Evolutionary conservation across 2,113 vertebrate species (phyloP), one percentile per base, ranked within the genome.

Genomic region (Micronycteris hirsuta): DNA sequence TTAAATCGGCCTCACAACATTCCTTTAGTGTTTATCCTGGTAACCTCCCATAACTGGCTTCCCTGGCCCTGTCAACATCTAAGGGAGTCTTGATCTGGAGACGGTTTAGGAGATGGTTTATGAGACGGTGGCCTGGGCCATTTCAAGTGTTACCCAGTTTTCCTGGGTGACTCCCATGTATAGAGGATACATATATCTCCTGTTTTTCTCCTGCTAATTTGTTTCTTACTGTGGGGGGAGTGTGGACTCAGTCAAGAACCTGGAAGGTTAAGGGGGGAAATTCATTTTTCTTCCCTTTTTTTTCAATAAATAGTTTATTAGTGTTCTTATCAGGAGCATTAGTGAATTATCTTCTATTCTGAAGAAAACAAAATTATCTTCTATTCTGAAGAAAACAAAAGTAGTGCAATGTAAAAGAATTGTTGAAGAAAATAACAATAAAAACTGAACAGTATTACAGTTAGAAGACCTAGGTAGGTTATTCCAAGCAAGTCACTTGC

Each of bases 361-460:
- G n/a, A 83, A 56, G 6, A 58, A 2, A 76, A 7, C 4, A 43
- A 67, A 88, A 24, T 2, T 5, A 38, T n/a, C n/a, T n/a, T n/a
- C n/a, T n/a, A n/a, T n/a, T n/a, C n/a, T n/a, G n/a, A n/a, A 54
- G 6, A 58, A 2, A 74, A 7, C 4, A 43, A 67, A 88, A 24
- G 2, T 5, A 38, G 7, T 26, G 0, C 28, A 43, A 93, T 36
- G 4, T 13, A 63, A 70, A 73, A 52, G 1, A 63, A 67, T 63
- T 61, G 15, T 38, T 20, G 47, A 54, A 87, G 33, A 28, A 45
- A n/a, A 20, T 17, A 88, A 58, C 4, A 71, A 10, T 58, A 74
- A 14, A 5, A 56, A 54, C 5, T 24, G 33, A 33, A 49, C 4
- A 7, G 1, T 0, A 14, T 67, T 63, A 74, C 15, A 20, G 0